Conservation (phyloP, 2,113 vertebrate species). For the Dipodomys stephensi region DNA sequence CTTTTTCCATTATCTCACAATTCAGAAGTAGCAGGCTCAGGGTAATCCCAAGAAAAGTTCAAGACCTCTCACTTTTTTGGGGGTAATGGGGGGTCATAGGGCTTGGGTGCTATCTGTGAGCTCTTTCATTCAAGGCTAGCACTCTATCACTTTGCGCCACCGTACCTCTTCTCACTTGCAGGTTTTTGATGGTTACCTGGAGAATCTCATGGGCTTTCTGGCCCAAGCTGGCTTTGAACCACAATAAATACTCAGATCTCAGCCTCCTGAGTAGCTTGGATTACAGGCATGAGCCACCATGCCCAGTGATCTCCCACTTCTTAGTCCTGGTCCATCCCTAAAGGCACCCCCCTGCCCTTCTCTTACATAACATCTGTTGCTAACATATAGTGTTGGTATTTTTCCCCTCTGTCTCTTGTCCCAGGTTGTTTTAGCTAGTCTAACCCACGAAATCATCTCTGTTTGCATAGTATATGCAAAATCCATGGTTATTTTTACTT, state of each 20-base stretch:
- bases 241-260: no score
- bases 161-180: no score
- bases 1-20: background rate
- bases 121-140: no score
- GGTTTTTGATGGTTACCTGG: no score
- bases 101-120: no score
- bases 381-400: background rate
- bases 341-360: background rate
- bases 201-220: no score
- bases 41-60: background rate
- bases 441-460: background rate
- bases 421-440: background rate
- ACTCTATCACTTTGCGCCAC: no score
- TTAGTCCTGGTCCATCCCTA: background rate
- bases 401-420: background rate
- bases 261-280: no score
- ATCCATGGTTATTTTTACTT: constrained; percentile 61
- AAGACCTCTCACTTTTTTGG: background rate
- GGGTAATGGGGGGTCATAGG: no score
- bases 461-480: constrained; percentile 24
- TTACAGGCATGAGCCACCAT: no score
- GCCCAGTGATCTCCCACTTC: background rate
- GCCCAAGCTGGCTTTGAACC: no score
- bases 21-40: background rate
- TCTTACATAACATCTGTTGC: accelerated